Evolutionary conservation across 1,140 invertebrate species (phyloP).

Genomic region (Myzus persicae): DNA sequence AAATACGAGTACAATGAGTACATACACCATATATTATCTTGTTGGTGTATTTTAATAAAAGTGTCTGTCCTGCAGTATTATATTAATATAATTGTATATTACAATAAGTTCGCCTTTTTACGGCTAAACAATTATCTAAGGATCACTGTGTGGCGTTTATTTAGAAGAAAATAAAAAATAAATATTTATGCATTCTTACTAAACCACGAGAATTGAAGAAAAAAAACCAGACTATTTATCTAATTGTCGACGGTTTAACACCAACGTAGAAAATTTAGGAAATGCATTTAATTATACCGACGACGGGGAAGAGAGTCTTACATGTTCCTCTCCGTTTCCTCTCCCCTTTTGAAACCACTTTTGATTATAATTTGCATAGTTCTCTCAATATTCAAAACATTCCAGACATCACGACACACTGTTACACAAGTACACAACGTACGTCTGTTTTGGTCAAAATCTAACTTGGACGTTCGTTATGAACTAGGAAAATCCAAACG

Average conservation of each 20-base stretch:
- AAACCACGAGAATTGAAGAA: not conserved
- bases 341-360: not conserved
- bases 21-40: not conserved
- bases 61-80: not conserved
- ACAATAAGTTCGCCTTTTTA: too few species aligned
- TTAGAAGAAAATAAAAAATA: not conserved
- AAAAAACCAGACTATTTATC: not conserved
- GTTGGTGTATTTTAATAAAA: not conserved
- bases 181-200: not conserved
- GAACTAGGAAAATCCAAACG: not conserved
- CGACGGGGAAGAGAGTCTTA: not conserved
- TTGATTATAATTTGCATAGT: conserved; percentile 1
- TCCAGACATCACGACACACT: not conserved
- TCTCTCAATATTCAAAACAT: not conserved
- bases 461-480: not conserved
- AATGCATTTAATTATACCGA: not conserved
- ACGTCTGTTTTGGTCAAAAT: not conserved
- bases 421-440: not conserved
- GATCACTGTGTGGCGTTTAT: not conserved
- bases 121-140: not conserved
- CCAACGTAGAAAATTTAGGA: not conserved
- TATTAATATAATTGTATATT: not conserved
- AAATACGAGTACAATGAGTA: too few species aligned
- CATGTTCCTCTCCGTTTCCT: not conserved
- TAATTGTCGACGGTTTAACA: not conserved